Evolutionary conservation across 2,888 invertebrate genomes (phyloP).

Genomic region (Thyatira batis): DNA sequence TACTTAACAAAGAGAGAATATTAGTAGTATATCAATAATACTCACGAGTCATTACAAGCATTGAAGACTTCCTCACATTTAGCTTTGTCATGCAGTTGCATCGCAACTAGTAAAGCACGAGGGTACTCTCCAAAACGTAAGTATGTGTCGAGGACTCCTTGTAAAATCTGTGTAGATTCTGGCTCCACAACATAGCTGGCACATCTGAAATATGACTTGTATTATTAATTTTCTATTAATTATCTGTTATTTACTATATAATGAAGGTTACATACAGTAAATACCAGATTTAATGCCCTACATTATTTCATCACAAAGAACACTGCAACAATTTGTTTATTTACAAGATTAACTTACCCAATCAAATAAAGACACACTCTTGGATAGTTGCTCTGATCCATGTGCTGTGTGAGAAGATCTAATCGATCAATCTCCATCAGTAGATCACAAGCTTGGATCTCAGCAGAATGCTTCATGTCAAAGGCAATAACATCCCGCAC

Average conservation of each 20-base stretch:
- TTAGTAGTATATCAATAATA: constrained; percentile 36
- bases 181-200: constrained; percentile 98
- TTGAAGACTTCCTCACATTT: constrained; percentile 93
- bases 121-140: constrained; percentile 93
- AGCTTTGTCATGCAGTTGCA: constrained; percentile 92
- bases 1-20: too few relatives aligned
- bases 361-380: constrained; percentile 96
- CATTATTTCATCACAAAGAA: background rate
- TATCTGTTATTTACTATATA: too few relatives aligned
- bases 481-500: constrained; percentile 95
- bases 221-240: background rate
- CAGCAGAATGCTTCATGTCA: constrained; percentile 98
- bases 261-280: too few relatives aligned
- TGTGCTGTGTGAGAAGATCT: constrained; percentile 91
- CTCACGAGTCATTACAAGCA: constrained; percentile 91
- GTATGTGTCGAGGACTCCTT: constrained; percentile 92
- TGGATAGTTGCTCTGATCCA: constrained; percentile 94
- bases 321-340: background rate
- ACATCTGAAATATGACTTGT: constrained; percentile 84
- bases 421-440: constrained; percentile 98
- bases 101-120: constrained; percentile 94
- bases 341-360: constrained; percentile 51
- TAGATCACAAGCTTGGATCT: constrained; percentile 98
- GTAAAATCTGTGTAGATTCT: constrained; percentile 92
- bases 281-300: too few relatives aligned